A percentile compares a stretch with the other conserved stretches of the same genome.
These are phyloP conservation scores for Grapholita molesta DNA, from an alignment of 1,140 invertebrate genomes.

Conservation along the genomic window DNA sequence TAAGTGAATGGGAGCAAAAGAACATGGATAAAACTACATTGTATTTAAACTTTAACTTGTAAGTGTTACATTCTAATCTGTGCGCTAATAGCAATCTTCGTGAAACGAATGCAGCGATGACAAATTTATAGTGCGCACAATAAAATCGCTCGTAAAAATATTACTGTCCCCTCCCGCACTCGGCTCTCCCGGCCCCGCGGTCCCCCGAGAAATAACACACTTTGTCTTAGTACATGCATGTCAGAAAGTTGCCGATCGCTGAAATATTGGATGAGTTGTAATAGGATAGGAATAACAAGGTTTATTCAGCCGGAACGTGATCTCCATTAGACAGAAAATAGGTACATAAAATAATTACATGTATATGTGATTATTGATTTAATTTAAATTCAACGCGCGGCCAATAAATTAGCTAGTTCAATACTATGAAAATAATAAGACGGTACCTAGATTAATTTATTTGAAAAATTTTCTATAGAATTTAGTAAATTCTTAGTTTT, in stretches of 20 bases:
- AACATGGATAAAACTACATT: too few relatives aligned
- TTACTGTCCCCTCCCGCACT: slow-evolving; percentile 36
- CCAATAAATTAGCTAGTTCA: background rate
- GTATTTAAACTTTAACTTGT: too few relatives aligned
- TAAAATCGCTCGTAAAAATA: slow-evolving; percentile 70
- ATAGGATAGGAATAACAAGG: background rate
- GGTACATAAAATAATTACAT: too few relatives aligned
- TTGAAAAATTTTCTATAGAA: too few relatives aligned
- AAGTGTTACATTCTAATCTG: background rate
- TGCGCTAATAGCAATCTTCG: slow-evolving; percentile 3
- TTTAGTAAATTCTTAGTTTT: too few relatives aligned
- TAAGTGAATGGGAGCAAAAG: too few relatives aligned
- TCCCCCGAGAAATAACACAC: slow-evolving; percentile 71
- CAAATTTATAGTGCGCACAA: slow-evolving; percentile 66
- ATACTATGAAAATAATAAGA: too few relatives aligned
- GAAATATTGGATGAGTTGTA: slow-evolving; percentile 26
- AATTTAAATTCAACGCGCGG: background rate
- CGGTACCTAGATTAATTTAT: too few relatives aligned
- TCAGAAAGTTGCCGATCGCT: slow-evolving; percentile 4
- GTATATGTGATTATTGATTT: background rate
- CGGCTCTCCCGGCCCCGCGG: slow-evolving; percentile 11
- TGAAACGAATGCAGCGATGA: slow-evolving; percentile 37
- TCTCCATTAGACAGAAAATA: background rate
- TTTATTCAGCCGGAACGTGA: background rate
- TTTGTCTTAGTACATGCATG: slow-evolving; percentile 51